Conservation (phyloP, 2,888 invertebrate genomes). For the Drosophila mimetica region DNA sequence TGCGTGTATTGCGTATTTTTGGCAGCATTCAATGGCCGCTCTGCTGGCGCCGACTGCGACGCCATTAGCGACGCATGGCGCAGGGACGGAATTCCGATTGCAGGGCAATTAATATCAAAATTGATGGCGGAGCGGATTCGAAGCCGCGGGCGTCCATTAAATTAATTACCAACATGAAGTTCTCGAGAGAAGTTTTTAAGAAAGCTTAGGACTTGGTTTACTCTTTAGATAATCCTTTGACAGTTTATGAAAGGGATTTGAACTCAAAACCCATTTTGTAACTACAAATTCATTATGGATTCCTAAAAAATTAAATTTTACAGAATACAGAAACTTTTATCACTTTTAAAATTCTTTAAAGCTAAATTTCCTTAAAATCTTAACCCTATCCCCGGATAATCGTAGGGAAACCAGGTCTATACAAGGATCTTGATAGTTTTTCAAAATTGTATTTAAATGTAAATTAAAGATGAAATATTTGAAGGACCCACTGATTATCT, state of each 20-base stretch:
- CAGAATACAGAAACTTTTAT: too few relatives aligned
- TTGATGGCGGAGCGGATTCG: conserved; percentile 21
- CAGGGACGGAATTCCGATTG: conserved; percentile 43
- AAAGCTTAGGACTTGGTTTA: background rate
- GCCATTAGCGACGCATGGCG: conserved; percentile 28
- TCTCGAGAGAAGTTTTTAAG: background rate
- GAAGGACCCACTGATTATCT: background rate
- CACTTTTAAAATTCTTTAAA: too few relatives aligned
- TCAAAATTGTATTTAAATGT: too few relatives aligned
- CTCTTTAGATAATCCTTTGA: background rate
- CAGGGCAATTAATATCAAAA: conserved; percentile 37
- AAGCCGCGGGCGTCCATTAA: conserved; percentile 11
- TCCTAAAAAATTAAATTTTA: too few relatives aligned
- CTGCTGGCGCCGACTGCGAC: conserved; percentile 17
- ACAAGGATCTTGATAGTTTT: too few relatives aligned
- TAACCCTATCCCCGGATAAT: too few relatives aligned
- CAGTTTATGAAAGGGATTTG: background rate
- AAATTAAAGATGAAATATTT: background rate
- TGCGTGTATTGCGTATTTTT: conserved; percentile 76
- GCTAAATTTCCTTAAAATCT: too few relatives aligned
- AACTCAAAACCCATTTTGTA: background rate
- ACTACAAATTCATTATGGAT: too few relatives aligned
- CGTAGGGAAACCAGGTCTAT: too few relatives aligned
- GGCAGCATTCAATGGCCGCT: conserved; percentile 46
- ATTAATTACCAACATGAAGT: conserved; percentile 19